Base-by-base conservation (phyloP, 2,888 invertebrate genomes). In the Dichetophora obliterata region DNA sequence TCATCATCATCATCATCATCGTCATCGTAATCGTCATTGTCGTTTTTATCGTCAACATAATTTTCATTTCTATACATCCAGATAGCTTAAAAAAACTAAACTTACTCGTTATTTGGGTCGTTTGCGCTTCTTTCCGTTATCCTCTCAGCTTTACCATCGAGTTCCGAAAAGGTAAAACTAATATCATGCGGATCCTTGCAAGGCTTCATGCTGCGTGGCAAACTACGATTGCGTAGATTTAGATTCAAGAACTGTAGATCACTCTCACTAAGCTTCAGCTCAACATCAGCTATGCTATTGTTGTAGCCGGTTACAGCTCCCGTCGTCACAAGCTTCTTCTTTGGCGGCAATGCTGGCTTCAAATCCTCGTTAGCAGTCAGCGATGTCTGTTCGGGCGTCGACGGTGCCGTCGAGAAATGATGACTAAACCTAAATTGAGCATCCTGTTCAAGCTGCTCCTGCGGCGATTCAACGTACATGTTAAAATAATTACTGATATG, bases 151-250 rank as follows among this genome's bases (percentile, higher is more conserved):
- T 77, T 70, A 6, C 31, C 80, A 77, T 85, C 85, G 52, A 85
- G 81, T 82, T 89, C 89, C 74, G 85, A 88, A 81, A 88, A 89
- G 79, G 87, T 89, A 83, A 89, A 89, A 86, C 89, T 89, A 74
- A 88, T 88, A 82, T 89, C 86, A 73, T 88, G 87, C 27, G 84
- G 81, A 84, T 86, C 84, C 66, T 63, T 14, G 78, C 77, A 80
- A 57, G 88, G 84, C 83, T 87, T 88, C 83, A 86, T 82, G 82
- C 85, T 85, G 81, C 86, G 88, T 82, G 88, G 87, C 81, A 88
- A 80, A 61, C 86, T 89, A 48, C 88, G 86, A 70, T 87, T 88
- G 73, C 88, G 83, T 82, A 88, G 83, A 83, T 85, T 88, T 78
- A 88, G 81, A 81, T 89, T 89, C 75, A 89, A 82, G 82, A 88